Base-by-base conservation (phyloP, 2,888 invertebrate species). In the Dryococelus australis region DNA sequence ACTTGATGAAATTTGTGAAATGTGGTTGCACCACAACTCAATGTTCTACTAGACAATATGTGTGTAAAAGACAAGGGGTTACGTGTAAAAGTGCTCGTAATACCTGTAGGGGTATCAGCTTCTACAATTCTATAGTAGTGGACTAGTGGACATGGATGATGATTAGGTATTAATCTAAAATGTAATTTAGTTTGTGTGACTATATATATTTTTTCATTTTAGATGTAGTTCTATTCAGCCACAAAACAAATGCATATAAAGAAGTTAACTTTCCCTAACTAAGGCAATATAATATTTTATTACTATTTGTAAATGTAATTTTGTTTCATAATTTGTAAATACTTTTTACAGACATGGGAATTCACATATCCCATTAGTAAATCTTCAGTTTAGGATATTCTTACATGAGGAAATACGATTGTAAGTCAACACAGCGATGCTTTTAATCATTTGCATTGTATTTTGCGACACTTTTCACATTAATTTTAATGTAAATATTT, bases 21-120 rank as follows among this genome's bases (percentile, higher is more conserved):
- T 83, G 83, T 83, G 83, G 28, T 83, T 83, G 27, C 83, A 81
- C 16, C 20, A 83, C 83, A 83, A 83, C 35, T n/a, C n/a, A n/a
- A n/a, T n/a, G n/a, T n/a, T n/a, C n/a, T n/a, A n/a, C n/a, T n/a
- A n/a, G n/a, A n/a, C 27, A 83, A 83, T 83, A 27, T 26, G 10
- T 83, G 27, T 83, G 10, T 2, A 83, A 27, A 83, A 83, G 83
- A 28, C 83, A 83, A 24, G 83, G 27, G 83, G 43, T 27, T 28
- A 28, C 26, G 27, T 83, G 83, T 24, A 83, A 26, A 83, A 83
- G 27, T 83, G 83, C 27, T 83, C 26, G 83, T 83, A 83, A 8
- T 83, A 43, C 28, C 24, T 83, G 83, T 83, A 13, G 28, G 16
- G 27, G 27, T 28, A 83, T 83, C 3, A 83, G 27, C 27, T 83